These are phyloP conservation scores for Parthenolecanium corni DNA, from an alignment of 2,888 invertebrate species.

Conservation along the genomic window DNA sequence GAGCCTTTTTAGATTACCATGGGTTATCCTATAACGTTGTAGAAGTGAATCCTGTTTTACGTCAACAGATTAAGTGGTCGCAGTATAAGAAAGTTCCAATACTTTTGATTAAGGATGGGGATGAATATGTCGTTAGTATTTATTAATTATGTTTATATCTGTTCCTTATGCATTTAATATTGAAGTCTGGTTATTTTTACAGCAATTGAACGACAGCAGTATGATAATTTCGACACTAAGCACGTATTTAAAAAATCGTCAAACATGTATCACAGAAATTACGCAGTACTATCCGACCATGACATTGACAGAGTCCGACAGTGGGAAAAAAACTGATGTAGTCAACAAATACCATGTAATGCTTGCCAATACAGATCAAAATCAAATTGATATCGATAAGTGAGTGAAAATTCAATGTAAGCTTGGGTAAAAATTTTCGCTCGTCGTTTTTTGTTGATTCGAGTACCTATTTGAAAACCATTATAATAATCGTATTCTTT, in stretches of 20 bases:
- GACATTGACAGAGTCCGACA: constrained; percentile 51
- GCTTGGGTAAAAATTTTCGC: too few species aligned
- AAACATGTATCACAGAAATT: constrained; percentile 53
- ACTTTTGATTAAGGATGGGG: constrained; percentile 58
- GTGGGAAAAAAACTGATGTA: constrained; percentile 60
- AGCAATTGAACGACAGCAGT: constrained; percentile 86
- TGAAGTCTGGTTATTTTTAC: constrained; percentile 37
- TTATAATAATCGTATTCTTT: too few species aligned
- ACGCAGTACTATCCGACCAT: constrained; percentile 59
- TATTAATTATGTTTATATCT: background rate
- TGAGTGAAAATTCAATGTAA: too few species aligned
- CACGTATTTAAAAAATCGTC: constrained; percentile 56
- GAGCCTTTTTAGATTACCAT: constrained; percentile 80
- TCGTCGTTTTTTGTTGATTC: too few species aligned
- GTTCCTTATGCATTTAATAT: constrained; percentile 1
- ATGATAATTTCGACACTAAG: constrained; percentile 82
- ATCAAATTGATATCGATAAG: constrained; percentile 8
- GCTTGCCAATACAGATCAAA: constrained; percentile 44
- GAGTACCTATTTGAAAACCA: too few species aligned
- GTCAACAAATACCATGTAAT: constrained; percentile 82
- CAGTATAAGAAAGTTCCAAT: constrained; percentile 91
- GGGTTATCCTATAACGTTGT: constrained; percentile 91
- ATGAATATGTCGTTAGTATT: constrained; percentile 54
- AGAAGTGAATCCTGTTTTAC: constrained; percentile 91
- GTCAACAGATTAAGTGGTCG: constrained; percentile 87